These are phyloP conservation scores for Aporrectodea caliginosa DNA, from an alignment of 1,140 invertebrate genomes.

Conservation along the genomic window DNA sequence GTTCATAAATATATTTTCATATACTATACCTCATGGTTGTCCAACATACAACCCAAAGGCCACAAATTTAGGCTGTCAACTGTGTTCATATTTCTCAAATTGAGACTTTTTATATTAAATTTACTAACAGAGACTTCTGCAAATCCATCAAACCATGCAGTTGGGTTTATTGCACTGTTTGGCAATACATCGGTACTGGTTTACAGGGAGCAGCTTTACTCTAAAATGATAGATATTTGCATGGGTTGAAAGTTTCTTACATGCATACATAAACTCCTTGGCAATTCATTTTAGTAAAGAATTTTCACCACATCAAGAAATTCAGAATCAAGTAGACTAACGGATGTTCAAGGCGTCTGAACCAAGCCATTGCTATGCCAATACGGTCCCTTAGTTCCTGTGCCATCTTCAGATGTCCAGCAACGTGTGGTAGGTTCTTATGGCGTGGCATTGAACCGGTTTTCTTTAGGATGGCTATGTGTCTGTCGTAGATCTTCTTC, in stretches of 20 bases:
- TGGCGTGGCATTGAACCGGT: constrained; percentile 61
- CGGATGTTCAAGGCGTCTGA: constrained; percentile 52
- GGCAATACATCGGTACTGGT: neutral
- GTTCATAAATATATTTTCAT: neutral
- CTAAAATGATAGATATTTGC: neutral
- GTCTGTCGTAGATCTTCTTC: constrained; percentile 52
- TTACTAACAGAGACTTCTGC: neutral
- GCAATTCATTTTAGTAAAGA: neutral
- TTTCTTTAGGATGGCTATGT: constrained; percentile 43
- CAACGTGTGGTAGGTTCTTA: constrained; percentile 74
- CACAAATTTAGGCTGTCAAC: neutral
- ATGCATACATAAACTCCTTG: neutral
- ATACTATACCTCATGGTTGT: neutral
- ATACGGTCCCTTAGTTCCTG: constrained; percentile 72
- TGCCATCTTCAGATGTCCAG: constrained; percentile 75
- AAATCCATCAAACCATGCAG: neutral
- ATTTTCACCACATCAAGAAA: neutral
- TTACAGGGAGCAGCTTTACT: neutral
- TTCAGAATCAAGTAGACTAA: constrained; percentile 36
- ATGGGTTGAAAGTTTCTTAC: neutral
- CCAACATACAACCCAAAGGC: neutral
- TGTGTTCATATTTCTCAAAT: neutral
- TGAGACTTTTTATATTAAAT: neutral
- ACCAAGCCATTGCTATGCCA: constrained; percentile 63
- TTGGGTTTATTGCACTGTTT: neutral